Base-by-base conservation (phyloP, 1,140 invertebrate genomes). In the Parasteatoda tepidariorum region DNA sequence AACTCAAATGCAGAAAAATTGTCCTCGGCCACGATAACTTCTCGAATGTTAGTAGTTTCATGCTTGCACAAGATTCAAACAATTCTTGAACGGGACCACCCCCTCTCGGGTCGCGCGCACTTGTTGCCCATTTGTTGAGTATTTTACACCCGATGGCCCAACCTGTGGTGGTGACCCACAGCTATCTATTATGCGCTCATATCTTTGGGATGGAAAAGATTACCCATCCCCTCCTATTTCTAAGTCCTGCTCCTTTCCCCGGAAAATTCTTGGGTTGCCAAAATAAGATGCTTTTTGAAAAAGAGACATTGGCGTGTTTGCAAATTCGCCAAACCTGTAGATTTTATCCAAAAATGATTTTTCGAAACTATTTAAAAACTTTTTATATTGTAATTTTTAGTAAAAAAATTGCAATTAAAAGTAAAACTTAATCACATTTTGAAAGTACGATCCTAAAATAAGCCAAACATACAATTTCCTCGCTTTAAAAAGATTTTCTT, bases 141-240 rank as follows among this genome's bases (percentile, higher is more conserved):
- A 30, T 41, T 79, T 82, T 70, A 59, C 76, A 67, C 76, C 48
- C 76, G 28, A 66, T 61, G 66, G 62, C 68, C 62, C 76, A 68
- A 79, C 62, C 76, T 79, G 62, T 59, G 62, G 62, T 59, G 62
- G 76, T 68, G 76, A 59, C 62, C 62, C 61, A 26, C 38, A 78
- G n/a, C 31, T 66, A 55, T 31, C 34, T 38, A 41, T 13, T 54
- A 31, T 34, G 5, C 41, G 34, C 28, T 34, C 26, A 26, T 28
- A 30, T 22, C 61, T 66, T 78, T 30, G 24, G 59, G 59, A 57
- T 41, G 76, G 48, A 68, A 62, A 54, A 34, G 31, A 48, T 48
- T 13, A 18, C 64, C n/a, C 31, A 13, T 28, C 24, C n/a, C n/a
- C 34, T 26, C 26, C 28, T 38, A n/a, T 31, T n/a, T 62, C 26